Conservation (phyloP, 2,113 vertebrate genomes). For the Antigone vipio region DNA sequence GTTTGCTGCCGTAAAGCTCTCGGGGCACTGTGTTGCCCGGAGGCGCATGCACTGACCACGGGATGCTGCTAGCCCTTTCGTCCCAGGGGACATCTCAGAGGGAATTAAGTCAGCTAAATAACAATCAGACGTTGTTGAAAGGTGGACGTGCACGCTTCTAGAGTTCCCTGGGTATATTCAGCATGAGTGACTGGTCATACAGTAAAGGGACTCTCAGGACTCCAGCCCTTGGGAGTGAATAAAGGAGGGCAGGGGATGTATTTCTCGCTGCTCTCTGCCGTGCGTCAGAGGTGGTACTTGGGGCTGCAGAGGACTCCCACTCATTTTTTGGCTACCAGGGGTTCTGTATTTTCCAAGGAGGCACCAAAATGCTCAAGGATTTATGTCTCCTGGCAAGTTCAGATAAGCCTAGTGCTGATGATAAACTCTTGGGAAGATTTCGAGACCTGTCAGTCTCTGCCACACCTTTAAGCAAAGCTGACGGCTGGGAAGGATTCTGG, state of each 20-base stretch:
- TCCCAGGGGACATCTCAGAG: not conserved
- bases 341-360: not conserved
- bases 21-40: not conserved
- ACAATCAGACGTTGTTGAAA: not conserved
- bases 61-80: not conserved
- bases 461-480: not conserved
- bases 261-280: not conserved
- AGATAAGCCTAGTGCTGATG: not conserved
- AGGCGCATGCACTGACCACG: rapidly evolving
- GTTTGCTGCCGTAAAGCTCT: not conserved
- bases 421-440: not conserved
- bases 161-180: not conserved
- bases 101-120: not conserved
- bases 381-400: not conserved
- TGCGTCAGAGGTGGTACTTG: rapidly evolving
- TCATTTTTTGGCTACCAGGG: not conserved
- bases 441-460: not conserved
- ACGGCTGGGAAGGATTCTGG: not conserved
- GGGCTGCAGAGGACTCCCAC: not conserved
- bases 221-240: not conserved
- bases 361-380: not conserved
- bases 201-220: not conserved
- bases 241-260: not conserved
- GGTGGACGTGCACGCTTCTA: rapidly evolving
- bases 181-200: rapidly evolving